Evolutionary conservation across 2,797 vertebrate genomes (phyloP), one percentile per base, ranked within the genome.

Genomic region (Apogon hyalosoma): DNA sequence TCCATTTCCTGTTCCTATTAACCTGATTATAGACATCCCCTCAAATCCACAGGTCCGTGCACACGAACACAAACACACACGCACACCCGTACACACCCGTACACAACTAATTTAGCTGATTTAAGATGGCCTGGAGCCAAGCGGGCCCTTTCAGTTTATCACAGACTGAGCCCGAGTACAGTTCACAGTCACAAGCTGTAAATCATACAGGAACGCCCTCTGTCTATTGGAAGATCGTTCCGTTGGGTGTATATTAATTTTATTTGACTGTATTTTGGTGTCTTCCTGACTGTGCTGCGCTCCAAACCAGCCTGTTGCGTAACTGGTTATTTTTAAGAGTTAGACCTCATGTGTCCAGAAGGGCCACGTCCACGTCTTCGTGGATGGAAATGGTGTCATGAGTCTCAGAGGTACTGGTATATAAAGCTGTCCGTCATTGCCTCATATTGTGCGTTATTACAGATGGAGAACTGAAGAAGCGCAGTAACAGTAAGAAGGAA

Each of bases 1-100:
- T 86, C 87, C 63, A 89, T 90, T 87, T 92, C 83, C 84, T 86
- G 66, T 83, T 80, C 64, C 75, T 84, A 82, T 87, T 91, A 89
- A 88, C 82, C 70, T 80, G 73, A 90, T 90, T 91, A 88, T 60
- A 58, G 61, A 85, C 59, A 65, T 72, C 62, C 71, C 69, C 70
- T 71, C 54, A 78, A 84, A 82, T 81, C 69, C 65, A 66, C 65
- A 82, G 61, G 63, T 78, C 56, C 66, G 75, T 79, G 46, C 52
- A 19, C 58, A 19, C 39, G 49, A 39, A 33, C 43, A 55, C 69
- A 45, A 43, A 65, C 39, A n/a, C 55, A 53, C 59, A 38, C 45
- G 49, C 46, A 69, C 57, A 63, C 16, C 28, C 38, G 50, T 19
- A 53, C 39, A 19, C 38, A 39, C 39, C 41, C 15, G 42, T 33